Evolutionary conservation across 2,113 vertebrate species (phyloP).

Genomic region (Pelodiscus sinensis): DNA sequence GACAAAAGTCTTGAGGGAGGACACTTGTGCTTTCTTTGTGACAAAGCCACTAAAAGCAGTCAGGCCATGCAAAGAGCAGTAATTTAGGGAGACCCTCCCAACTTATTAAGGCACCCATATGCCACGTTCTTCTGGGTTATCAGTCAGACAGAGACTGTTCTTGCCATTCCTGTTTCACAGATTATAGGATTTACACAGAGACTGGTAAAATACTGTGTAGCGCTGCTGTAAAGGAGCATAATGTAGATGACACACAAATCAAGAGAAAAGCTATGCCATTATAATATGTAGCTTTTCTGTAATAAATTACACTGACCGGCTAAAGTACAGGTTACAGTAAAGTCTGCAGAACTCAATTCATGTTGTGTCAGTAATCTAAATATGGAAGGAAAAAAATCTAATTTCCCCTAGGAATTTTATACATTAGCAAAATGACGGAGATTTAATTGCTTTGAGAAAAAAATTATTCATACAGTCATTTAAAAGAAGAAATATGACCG

Average conservation of each 20-base stretch:
- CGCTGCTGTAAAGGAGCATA: slow-evolving; percentile 16
- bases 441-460: slow-evolving; percentile 43
- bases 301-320: slow-evolving; percentile 56
- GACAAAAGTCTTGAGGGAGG: background rate
- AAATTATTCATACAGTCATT: slow-evolving; percentile 43
- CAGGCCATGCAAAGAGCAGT: background rate
- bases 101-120: background rate
- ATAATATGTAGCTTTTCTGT: slow-evolving; percentile 41
- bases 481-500: slow-evolving; percentile 58
- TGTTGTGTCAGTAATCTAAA: slow-evolving; percentile 3
- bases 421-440: slow-evolving; percentile 6
- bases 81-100: background rate
- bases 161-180: slow-evolving; percentile 15
- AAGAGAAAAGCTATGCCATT: slow-evolving; percentile 34
- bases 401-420: background rate
- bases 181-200: slow-evolving; percentile 49
- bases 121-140: background rate
- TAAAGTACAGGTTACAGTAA: slow-evolving; percentile 64
- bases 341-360: background rate
- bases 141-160: background rate
- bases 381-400: background rate
- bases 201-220: slow-evolving; percentile 53
- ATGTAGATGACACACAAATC: background rate
- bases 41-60: background rate
- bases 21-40: background rate